A percentile compares a stretch with the other conserved stretches of the same genome.
Conservation (phyloP, 1,140 invertebrate species). For the Zaprionus camerounensis region DNA sequence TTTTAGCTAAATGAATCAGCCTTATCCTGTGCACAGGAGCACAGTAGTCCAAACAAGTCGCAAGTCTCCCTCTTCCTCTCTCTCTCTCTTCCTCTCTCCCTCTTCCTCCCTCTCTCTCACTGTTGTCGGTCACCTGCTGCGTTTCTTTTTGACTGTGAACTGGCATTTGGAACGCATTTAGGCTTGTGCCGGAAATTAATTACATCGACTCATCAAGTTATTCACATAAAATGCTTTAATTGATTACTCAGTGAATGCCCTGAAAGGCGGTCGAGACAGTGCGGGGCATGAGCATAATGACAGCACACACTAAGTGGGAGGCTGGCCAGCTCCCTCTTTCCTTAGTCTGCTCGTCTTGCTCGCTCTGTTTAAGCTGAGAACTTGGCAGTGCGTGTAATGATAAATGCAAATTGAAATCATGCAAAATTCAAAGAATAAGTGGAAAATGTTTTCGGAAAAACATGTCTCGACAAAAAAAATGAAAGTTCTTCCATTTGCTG, state of each 20-base stretch:
- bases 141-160: slow-evolving; percentile 28
- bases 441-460: neutral
- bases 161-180: slow-evolving; percentile 41
- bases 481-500: neutral
- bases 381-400: neutral
- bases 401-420: slow-evolving; percentile 9
- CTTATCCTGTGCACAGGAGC: slow-evolving; percentile 36
- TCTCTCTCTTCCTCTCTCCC: neutral
- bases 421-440: slow-evolving; percentile 4
- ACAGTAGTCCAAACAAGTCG: slow-evolving; percentile 24
- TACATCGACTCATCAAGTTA: slow-evolving; percentile 61
- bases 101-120: neutral
- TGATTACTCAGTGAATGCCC: slow-evolving; percentile 32
- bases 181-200: slow-evolving; percentile 66
- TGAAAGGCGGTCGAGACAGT: neutral
- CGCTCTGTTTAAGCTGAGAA: neutral
- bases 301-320: neutral
- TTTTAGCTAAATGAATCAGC: slow-evolving; percentile 76
- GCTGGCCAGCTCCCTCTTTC: no score
- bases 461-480: neutral
- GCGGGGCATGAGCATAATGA: neutral
- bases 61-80: neutral
- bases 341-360: no score
- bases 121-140: slow-evolving; percentile 57
- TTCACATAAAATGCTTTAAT: slow-evolving; percentile 52